Evolutionary conservation across 2,797 vertebrate genomes (phyloP).

Genomic region (Lagorchestes hirsutus): DNA sequence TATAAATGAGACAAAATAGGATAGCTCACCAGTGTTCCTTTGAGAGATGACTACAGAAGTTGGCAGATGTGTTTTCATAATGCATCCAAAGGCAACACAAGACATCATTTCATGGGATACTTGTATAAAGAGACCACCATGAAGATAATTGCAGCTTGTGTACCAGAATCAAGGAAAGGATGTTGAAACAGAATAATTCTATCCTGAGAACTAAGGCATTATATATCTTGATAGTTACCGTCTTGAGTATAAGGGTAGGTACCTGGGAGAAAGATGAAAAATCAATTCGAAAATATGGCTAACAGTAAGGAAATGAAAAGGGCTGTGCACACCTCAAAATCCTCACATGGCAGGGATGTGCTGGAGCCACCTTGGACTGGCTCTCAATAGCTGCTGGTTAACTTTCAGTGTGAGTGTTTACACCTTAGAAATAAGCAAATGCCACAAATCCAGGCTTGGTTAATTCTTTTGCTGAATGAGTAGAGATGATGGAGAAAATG

Average conservation of each 20-base stretch:
- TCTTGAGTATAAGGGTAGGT: background rate
- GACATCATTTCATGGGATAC: background rate
- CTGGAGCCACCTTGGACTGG: background rate
- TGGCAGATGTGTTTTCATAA: background rate
- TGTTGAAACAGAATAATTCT: background rate
- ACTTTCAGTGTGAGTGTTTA: background rate
- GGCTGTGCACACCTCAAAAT: background rate
- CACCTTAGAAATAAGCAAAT: background rate
- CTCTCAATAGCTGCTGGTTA: background rate
- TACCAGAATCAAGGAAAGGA: background rate
- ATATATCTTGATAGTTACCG: background rate
- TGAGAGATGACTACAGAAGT: slow-evolving; percentile 10
- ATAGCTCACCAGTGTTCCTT: background rate
- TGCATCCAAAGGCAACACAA: background rate
- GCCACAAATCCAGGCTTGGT: background rate
- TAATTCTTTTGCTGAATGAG: background rate
- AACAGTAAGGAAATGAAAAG: background rate
- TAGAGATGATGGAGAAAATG: background rate
- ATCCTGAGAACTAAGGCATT: background rate
- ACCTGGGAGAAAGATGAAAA: background rate
- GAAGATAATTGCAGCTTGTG: background rate
- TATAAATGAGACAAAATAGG: background rate
- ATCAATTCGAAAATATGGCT: background rate
- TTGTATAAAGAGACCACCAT: background rate
- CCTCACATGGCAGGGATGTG: background rate